Percentiles rank a stretch among this genome's conserved stretches.
phyloP scores from a whole-genome alignment of 1,140 invertebrate species.

The Caenorhabditis elegans region DNA sequence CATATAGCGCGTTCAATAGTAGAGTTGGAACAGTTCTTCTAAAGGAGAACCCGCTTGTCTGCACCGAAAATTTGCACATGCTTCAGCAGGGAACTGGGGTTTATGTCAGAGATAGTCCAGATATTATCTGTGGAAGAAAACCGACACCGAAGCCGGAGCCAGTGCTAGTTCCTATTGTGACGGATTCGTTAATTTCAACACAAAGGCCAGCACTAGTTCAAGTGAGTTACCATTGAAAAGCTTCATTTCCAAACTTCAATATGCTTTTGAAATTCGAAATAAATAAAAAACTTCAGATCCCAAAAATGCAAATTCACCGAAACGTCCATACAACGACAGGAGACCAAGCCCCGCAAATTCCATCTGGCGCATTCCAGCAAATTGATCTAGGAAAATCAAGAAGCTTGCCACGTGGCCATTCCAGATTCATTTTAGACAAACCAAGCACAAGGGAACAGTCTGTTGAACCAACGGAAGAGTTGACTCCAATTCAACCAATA shows the following conservation, averaged over 20 bases:
- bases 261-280: neutral
- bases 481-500: conserved; percentile 7
- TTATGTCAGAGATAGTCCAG: conserved; percentile 56
- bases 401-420: neutral
- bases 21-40: conserved; percentile 63
- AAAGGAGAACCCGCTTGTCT: conserved; percentile 65
- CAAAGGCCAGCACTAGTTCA: conserved; percentile 6
- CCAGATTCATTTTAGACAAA: neutral
- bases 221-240: neutral
- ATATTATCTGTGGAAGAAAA: conserved; percentile 55
- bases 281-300: neutral
- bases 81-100: conserved; percentile 63
- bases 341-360: neutral
- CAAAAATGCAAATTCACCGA: neutral
- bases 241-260: neutral
- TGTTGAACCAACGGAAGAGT: neutral
- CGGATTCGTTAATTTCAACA: neutral
- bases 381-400: neutral
- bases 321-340: neutral
- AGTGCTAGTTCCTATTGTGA: neutral
- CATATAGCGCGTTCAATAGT: conserved; percentile 62
- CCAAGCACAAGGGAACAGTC: no score
- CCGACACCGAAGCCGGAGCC: conserved; percentile 22
- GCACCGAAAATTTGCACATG: conserved; percentile 63
- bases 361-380: conserved; percentile 35